Evolutionary conservation across 2,797 vertebrate species (phyloP).

Genomic region (Rhyacichthys aspro): DNA sequence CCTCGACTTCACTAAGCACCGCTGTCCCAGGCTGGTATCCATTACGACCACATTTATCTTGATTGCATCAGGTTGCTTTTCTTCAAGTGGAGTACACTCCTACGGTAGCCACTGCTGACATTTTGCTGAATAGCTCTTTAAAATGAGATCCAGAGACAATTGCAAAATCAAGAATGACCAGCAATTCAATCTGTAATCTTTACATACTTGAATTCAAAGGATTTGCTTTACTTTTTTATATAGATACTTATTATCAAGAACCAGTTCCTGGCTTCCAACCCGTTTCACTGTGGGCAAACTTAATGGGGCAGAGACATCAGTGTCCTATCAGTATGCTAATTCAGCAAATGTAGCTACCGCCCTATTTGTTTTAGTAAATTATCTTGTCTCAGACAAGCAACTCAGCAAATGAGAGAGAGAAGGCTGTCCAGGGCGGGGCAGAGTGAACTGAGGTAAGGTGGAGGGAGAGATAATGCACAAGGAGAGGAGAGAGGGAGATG

Average conservation of each 20-base stretch:
- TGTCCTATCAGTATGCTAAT: slow-evolving; percentile 49
- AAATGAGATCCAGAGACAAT: slow-evolving; percentile 26
- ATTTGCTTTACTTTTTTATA: slow-evolving; percentile 9
- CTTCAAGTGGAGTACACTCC: slow-evolving; percentile 66
- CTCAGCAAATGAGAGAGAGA: slow-evolving; percentile 68
- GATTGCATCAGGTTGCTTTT: slow-evolving; percentile 85
- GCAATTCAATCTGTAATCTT: neutral
- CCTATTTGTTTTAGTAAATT: slow-evolving; percentile 50
- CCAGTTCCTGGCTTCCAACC: slow-evolving; percentile 17
- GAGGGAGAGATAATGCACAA: slow-evolving; percentile 56
- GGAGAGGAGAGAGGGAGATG: slow-evolving; percentile 70
- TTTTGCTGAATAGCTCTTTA: slow-evolving; percentile 60
- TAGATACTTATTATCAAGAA: slow-evolving; percentile 25
- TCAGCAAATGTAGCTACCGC: slow-evolving; percentile 54
- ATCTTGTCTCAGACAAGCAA: slow-evolving; percentile 63
- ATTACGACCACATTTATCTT: slow-evolving; percentile 80
- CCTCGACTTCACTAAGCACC: slow-evolving; percentile 76
- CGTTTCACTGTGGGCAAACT: slow-evolving; percentile 32
- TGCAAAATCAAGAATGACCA: neutral
- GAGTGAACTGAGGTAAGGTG: slow-evolving; percentile 48
- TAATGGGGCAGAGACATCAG: slow-evolving; percentile 12
- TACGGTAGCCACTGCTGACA: slow-evolving; percentile 34
- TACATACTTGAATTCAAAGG: slow-evolving; percentile 4
- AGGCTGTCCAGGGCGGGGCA: slow-evolving; percentile 36
- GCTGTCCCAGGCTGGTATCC: slow-evolving; percentile 77